phyloP scores from a whole-genome alignment of 2,113 vertebrate species.

The Cygnus buccinator region DNA sequence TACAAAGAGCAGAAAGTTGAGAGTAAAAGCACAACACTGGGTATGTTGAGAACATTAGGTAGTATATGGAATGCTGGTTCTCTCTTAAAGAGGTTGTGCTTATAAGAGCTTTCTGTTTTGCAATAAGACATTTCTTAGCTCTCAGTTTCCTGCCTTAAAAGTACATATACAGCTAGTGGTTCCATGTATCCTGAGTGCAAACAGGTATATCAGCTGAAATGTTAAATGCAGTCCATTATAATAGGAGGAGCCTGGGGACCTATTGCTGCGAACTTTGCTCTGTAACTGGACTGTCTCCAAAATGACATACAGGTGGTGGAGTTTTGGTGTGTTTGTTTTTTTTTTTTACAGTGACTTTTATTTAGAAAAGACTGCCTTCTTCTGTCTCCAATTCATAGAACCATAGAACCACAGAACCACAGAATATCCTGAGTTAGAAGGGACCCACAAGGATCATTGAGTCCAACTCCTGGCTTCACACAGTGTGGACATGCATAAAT shows the following conservation, averaged over 20 bases:
- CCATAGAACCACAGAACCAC: no score
- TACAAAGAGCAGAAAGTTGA: background rate
- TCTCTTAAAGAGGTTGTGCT: background rate
- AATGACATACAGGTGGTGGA: background rate
- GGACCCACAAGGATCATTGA: no score
- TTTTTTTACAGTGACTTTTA: background rate
- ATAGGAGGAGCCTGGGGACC: background rate
- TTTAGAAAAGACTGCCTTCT: background rate
- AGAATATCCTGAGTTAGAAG: no score
- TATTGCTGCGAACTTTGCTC: background rate
- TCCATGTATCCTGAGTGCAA: background rate
- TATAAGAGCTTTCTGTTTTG: background rate
- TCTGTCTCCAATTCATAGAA: background rate
- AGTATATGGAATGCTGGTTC: background rate
- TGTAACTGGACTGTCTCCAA: background rate
- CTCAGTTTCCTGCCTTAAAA: background rate
- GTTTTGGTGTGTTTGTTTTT: background rate
- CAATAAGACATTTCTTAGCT: background rate
- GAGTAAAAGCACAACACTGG: background rate
- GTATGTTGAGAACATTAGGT: background rate
- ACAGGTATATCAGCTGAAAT: background rate
- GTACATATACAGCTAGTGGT: accelerated
- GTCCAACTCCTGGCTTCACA: no score
- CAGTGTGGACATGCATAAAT: background rate
- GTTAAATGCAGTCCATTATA: background rate